Conservation (phyloP, 2,113 vertebrate species). For the Parus major region DNA sequence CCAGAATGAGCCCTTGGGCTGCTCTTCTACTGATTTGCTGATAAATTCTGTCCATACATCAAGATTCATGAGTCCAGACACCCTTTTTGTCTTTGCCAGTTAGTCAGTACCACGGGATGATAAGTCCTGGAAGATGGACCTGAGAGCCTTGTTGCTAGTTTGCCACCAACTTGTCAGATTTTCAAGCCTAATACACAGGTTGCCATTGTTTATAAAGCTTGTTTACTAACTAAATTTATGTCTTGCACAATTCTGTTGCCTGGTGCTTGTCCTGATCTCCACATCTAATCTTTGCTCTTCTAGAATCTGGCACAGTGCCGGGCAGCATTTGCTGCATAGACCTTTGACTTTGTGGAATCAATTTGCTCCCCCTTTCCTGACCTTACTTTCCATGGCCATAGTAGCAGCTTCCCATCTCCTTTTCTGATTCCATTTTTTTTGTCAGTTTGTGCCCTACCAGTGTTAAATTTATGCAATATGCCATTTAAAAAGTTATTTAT, state of each 20-base stretch:
- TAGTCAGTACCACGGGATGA: not conserved
- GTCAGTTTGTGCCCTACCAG: not conserved
- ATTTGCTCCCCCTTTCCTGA: conserved; percentile 5
- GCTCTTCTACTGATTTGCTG: not conserved
- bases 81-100: not conserved
- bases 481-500: conserved; percentile 26
- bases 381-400: not conserved
- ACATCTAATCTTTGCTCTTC: not conserved
- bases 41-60: not conserved
- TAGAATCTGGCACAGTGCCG: not conserved
- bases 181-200: not conserved
- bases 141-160: not conserved
- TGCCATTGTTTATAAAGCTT: not conserved
- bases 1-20: not conserved
- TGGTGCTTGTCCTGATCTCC: not conserved
- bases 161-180: not conserved
- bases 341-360: conserved; percentile 15
- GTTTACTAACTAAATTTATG: not conserved
- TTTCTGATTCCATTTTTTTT: not conserved
- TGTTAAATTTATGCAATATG: not conserved
- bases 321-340: not conserved
- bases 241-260: not conserved
- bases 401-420: not conserved
- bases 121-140: not conserved
- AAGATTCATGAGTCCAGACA: not conserved